Evolutionary conservation across 2,113 vertebrate species (phyloP), one percentile per base, ranked within the genome.

Genomic region (Corythoichthys intestinalis): DNA sequence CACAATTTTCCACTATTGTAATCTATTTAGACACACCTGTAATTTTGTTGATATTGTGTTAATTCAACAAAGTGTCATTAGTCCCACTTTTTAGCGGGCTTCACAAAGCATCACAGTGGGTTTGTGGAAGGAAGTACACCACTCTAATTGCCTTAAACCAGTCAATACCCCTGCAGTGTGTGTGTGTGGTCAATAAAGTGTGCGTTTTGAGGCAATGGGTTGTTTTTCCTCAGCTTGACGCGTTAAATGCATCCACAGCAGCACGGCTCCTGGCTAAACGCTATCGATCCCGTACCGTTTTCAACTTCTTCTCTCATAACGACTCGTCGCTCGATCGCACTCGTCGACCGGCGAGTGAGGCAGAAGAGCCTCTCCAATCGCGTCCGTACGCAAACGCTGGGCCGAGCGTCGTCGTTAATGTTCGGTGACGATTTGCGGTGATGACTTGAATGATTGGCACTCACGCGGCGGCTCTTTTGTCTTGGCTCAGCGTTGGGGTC

Each of bases 141-240:
- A 15, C 85, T 85, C 78, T 89, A 86, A 89, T 87, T 89, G 80
- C 84, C 78, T 84, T 85, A 84, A 87, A 87, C 76, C 70, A 83
- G 78, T 87, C 83, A 46, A 88, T 88, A 84, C 37, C 53, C 80
- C 78, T 71, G 67, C 73, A 76, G 77, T 72, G 78, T 65, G 74
- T 72, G 73, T 70, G 69, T 73, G 67, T 81, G 78, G 82, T 90
- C 88, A 87, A 90, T 90, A 88, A 83, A 86, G 78, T 69, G 77
- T 86, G 85, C 75, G 82, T 83, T 83, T 69, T 74, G 82, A 88
- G 81, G 83, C 83, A 86, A 83, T 87, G 83, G 81, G 88, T 86
- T 89, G 86, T 89, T 89, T 89, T 88, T 88, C 83, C 77, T 85
- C 88, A 80, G 82, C 82, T 86, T 87, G 83, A 87, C 88, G 88